Percentiles rank a stretch among this genome's conserved stretches.
These are phyloP conservation scores for Pipistrellus pygmaeus DNA, from an alignment of 2,797 vertebrate genomes.

Conservation along the genomic window DNA sequence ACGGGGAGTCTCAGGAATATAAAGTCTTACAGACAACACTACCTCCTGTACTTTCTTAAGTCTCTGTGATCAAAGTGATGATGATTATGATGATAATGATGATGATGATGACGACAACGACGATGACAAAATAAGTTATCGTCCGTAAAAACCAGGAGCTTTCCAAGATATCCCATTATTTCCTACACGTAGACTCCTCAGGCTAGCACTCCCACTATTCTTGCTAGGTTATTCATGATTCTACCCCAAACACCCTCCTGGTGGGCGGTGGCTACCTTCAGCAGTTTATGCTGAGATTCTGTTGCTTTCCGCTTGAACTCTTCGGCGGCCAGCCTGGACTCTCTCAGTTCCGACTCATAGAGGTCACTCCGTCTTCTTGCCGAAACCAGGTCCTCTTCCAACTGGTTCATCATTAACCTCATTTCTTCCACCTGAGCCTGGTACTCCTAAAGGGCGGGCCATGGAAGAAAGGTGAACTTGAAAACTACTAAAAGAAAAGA, in stretches of 20 bases:
- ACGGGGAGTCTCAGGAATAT: conserved; percentile 29
- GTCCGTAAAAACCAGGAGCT: conserved; percentile 20
- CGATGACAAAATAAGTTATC: not conserved
- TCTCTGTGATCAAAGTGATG: not conserved
- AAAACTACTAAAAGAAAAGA: conserved; percentile 39
- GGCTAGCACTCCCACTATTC: not conserved
- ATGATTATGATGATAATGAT: not conserved
- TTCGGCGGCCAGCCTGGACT: conserved; percentile 95
- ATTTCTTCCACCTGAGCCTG: conserved; percentile 99
- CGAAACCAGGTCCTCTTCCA: conserved; percentile 98
- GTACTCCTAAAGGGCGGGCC: conserved; percentile 92
- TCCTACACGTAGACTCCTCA: not conserved
- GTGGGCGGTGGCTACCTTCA: conserved; percentile 91
- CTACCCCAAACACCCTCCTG: not conserved
- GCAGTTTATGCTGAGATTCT: conserved; percentile 95
- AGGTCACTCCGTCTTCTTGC: conserved; percentile 97
- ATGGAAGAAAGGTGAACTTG: conserved; percentile 45
- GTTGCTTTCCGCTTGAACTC: conserved; percentile 97
- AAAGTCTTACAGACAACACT: conserved; percentile 19
- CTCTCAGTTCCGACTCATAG: conserved; percentile 96
- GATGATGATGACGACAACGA: not conserved
- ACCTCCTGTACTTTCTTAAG: not conserved
- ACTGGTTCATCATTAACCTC: conserved; percentile 96
- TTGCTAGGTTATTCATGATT: not conserved
- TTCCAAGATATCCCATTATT: not conserved